Base-by-base conservation (phyloP, 2,797 vertebrate genomes). In the Gambelia wislizenii region DNA sequence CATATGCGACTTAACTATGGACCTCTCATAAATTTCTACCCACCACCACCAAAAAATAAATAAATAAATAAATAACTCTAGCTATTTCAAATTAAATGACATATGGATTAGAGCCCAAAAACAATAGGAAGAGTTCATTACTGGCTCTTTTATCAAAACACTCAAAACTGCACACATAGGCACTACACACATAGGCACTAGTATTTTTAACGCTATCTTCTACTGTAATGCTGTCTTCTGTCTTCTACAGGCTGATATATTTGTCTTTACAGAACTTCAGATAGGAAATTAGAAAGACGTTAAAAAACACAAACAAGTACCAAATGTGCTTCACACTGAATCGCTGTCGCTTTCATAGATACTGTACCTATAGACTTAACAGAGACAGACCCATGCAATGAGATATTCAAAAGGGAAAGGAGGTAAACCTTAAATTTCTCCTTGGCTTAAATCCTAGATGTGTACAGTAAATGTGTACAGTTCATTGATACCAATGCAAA, bases 391-490 rank as follows among this genome's bases (percentile, higher is more conserved):
- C n/a, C 69, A 81, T 64, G 44, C 36, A 14, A 39, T 44, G 36
- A 61, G n/a, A 14, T 36, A 30, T 52, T 81, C n/a, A 59, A 49
- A 76, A 54, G 27, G 76, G 30, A 76, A 85, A 12, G 36, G 36
- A 13, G 67, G 8, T 4, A 61, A 74, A 47, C 78, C 33, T 22
- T 86, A 74, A 79, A 89, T 33, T 85, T 36, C 64, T 84, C 39
- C 80, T 39, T 74, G 67, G 56, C 78, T 39, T 85, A 74, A 49
- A 61, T 36, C 69, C 39, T 75, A 22, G n/a, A 49, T 16, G 54
- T 80, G 22, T 64, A 79, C 47, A 78, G n/a, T 76, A 83, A 49
- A 30, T 77, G 81, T 77, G 81, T 81, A 76, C 67, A 67, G 56
- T 83, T 64, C 72, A 33, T 54, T 80, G 78, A 89, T 54, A 54